A percentile compares a stretch with the other conserved stretches of the same genome.
These are phyloP conservation scores for Halichoerus grypus DNA, from an alignment of 2,113 vertebrate genomes.

Conservation along the genomic window DNA sequence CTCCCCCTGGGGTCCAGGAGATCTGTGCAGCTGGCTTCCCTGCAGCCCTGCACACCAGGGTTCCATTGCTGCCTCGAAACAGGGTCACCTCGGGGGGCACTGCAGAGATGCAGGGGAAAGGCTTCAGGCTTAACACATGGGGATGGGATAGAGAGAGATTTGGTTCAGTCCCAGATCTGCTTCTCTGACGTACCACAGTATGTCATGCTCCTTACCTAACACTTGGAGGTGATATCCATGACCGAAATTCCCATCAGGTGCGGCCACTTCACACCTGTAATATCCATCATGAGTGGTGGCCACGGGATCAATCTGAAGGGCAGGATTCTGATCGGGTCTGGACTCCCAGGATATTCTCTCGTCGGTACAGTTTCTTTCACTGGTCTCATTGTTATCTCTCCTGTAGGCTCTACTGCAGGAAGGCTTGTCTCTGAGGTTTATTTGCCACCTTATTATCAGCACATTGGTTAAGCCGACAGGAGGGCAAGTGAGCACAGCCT, in stretches of 20 bases:
- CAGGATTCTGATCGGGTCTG: accelerated
- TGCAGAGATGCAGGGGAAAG: conserved; percentile 21
- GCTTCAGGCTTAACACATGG: background rate
- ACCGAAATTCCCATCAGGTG: conserved; percentile 22
- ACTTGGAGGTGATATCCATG: background rate
- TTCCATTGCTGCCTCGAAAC: accelerated
- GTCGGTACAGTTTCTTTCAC: conserved; percentile 60
- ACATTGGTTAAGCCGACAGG: accelerated
- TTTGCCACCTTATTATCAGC: conserved; percentile 32
- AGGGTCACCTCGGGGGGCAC: conserved; percentile 74
- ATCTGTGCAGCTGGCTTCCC: conserved; percentile 84
- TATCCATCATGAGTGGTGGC: conserved; percentile 73
- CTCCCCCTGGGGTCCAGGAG: conserved; percentile 80
- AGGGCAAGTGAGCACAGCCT: conserved; percentile 6
- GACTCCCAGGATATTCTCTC: conserved; percentile 71
- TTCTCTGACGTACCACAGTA: background rate
- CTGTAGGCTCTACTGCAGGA: background rate
- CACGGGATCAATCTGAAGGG: conserved; percentile 78
- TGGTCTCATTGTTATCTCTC: accelerated
- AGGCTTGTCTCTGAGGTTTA: background rate
- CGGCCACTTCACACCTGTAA: conserved; percentile 59
- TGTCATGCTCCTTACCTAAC: conserved; percentile 79
- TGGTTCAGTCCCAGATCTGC: background rate
- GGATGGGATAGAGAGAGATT: background rate
- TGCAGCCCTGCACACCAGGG: conserved; percentile 70